A percentile compares a stretch with the other conserved stretches of the same genome.
These are phyloP conservation scores for Empidonax alnorum DNA, from an alignment of 2,113 vertebrate genomes.

Conservation along the genomic window DNA sequence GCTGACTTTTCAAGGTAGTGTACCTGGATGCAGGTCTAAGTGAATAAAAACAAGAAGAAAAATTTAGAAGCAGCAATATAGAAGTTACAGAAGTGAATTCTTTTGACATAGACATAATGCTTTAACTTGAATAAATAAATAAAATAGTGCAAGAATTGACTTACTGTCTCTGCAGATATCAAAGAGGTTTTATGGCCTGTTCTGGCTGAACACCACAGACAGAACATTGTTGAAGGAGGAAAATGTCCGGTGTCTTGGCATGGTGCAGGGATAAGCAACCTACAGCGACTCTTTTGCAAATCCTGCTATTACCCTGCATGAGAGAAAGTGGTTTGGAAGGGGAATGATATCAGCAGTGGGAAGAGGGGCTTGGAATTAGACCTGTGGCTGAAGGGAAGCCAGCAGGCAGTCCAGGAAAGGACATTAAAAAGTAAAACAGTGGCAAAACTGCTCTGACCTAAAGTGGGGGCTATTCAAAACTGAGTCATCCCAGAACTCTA, in stretches of 20 bases:
- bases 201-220: background rate
- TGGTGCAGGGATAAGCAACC: background rate
- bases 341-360: background rate
- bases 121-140: constrained; percentile 21
- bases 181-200: constrained; percentile 30
- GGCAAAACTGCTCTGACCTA: background rate
- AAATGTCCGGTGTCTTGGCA: constrained; percentile 14
- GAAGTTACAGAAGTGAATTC: background rate
- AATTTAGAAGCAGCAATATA: background rate
- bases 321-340: background rate
- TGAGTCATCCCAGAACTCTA: background rate
- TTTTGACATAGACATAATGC: background rate
- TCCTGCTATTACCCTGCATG: background rate
- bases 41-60: background rate
- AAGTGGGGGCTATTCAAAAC: background rate
- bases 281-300: constrained; percentile 12
- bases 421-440: background rate
- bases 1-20: background rate
- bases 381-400: constrained; percentile 11
- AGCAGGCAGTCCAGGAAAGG: background rate
- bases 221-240: constrained; percentile 18
- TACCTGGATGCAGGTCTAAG: background rate
- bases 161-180: constrained; percentile 19
- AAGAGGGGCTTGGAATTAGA: constrained; percentile 12
- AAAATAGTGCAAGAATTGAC: background rate